Evolutionary conservation across 30 jellyfish, hydroid and myxozoan species (phyloP).

Genomic region (Chironex yamaguchii): DNA sequence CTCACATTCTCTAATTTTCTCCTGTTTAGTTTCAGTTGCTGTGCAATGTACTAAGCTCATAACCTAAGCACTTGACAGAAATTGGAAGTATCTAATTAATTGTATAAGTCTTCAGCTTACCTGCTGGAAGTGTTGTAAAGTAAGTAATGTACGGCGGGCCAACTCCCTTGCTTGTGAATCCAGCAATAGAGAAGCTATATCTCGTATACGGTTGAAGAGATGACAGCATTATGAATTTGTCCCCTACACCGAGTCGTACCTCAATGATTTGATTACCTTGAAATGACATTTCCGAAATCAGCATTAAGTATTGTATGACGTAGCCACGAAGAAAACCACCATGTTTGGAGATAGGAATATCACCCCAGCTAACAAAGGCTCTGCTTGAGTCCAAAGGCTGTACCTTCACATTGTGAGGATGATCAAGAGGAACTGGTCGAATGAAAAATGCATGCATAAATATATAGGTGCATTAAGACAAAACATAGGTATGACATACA

Average conservation of each 20-base stretch:
- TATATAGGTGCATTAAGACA: too few relatives aligned
- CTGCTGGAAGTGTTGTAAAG: not conserved
- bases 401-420: not conserved
- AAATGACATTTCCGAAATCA: not conserved
- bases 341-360: not conserved
- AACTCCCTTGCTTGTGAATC: not conserved
- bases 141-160: not conserved
- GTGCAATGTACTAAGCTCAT: too few relatives aligned
- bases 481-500: too few relatives aligned
- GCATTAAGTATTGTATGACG: not conserved
- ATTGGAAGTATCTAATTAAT: too few relatives aligned
- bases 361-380: not conserved
- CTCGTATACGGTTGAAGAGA: not conserved
- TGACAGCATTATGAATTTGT: not conserved
- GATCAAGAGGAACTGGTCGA: not conserved
- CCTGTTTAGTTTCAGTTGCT: too few relatives aligned
- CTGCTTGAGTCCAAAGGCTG: not conserved
- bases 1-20: too few relatives aligned
- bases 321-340: not conserved
- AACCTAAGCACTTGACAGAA: too few relatives aligned
- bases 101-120: too few relatives aligned
- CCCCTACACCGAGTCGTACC: not conserved
- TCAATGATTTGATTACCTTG: too few relatives aligned
- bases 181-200: not conserved
- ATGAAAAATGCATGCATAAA: too few relatives aligned